phyloP scores from a whole-genome alignment of 2,113 vertebrate species.

The Ursus arctos region DNA sequence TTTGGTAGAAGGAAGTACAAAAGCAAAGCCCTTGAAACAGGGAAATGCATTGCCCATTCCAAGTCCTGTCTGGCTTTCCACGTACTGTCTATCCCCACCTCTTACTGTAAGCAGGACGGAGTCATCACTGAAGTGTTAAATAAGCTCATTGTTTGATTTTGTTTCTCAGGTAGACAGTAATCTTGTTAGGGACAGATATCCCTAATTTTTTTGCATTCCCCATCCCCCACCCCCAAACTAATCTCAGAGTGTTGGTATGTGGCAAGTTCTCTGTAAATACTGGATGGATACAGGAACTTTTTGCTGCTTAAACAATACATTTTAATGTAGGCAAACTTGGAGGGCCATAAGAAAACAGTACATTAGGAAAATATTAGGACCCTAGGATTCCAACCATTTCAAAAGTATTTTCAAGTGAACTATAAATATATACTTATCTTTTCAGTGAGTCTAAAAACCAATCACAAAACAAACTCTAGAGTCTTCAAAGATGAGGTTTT shows the following conservation, averaged over 20 bases:
- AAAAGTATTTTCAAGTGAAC: constrained; percentile 31
- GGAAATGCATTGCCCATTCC: neutral
- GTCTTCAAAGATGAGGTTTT: neutral
- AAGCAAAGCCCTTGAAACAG: neutral
- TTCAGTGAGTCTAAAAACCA: neutral
- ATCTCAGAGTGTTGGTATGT: neutral
- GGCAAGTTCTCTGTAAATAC: neutral
- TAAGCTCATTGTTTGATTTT: neutral
- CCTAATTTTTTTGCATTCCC: neutral
- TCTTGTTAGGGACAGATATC: neutral
- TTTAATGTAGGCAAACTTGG: constrained; percentile 17
- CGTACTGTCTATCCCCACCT: neutral
- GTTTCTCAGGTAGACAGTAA: neutral
- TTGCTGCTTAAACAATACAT: neutral
- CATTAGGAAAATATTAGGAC: neutral
- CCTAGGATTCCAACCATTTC: neutral
- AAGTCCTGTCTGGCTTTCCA: neutral
- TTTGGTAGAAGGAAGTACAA: neutral
- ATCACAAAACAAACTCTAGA: neutral
- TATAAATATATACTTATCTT: neutral
- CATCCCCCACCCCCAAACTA: neutral
- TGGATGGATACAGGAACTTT: neutral
- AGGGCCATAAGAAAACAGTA: neutral
- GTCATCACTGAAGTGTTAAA: neutral
- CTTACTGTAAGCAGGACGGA: neutral